These are phyloP conservation scores for Penaeus chinensis DNA, from an alignment of 1,140 invertebrate species.

Conservation along the genomic window DNA sequence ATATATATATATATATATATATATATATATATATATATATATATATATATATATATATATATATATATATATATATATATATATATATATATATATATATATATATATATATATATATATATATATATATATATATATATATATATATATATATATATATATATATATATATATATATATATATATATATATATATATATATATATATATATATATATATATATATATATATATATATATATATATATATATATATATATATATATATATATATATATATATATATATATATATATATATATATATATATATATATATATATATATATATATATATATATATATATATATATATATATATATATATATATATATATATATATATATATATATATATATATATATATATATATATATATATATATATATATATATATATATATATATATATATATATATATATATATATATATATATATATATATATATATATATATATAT, in stretches of 20 bases:
- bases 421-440: too few relatives aligned
- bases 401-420: too few relatives aligned
- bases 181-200: background rate
- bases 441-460: too few relatives aligned
- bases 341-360: too few relatives aligned
- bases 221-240: slow-evolving; percentile 7
- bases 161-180: slow-evolving; percentile 5
- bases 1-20: background rate
- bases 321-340: slow-evolving; percentile 4
- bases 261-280: slow-evolving; percentile 17
- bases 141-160: slow-evolving; percentile 7
- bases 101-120: slow-evolving; percentile 10
- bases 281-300: slow-evolving; percentile 12
- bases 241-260: slow-evolving; percentile 10
- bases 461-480: too few relatives aligned
- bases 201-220: slow-evolving; percentile 17
- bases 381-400: too few relatives aligned
- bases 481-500: too few relatives aligned
- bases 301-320: slow-evolving; percentile 12
- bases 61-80: background rate
- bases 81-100: slow-evolving; percentile 6
- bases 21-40: background rate
- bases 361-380: too few relatives aligned
- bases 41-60: background rate
- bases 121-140: slow-evolving; percentile 11